Base-by-base conservation (phyloP, 2,888 invertebrate species). In the Himalopsyche tibetana region DNA sequence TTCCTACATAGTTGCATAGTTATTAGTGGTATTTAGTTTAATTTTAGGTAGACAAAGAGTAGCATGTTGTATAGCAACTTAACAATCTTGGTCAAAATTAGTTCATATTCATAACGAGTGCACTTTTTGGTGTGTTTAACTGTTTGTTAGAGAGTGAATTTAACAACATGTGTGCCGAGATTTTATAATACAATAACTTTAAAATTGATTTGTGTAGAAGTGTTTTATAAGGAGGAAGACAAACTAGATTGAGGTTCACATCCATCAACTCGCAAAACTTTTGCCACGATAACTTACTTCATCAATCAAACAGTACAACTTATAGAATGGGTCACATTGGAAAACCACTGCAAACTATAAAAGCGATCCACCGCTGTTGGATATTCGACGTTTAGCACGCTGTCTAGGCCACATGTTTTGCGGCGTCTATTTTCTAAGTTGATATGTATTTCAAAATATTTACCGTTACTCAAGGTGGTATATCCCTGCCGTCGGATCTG, bases 381-480 rank as follows among this genome's bases (percentile, higher is more conserved):
- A 63, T 63, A 28, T n/a, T 28, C 63, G 28, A 63, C 19, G 51
- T 19, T 63, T 19, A 19, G 63, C 28, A 63, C 28, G 15, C 19
- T 6, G 6, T 19, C 28, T n/a, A 6, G 19, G 11, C 63, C 63
- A 19, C 63, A 63, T 63, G 63, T 63, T 42, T 11, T 38, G 80
- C 28, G 19, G 38, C 38, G 5, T 74, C 74, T 74, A 19, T 74
- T 12, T 15, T 63, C 8, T 63, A 63, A 19, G 19, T 19, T 19
- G 5, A 63, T 19, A 63, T 19, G 19, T 63, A 28, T 15, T 19
- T 63, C 11, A 42, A 38, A 45, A 85, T 82, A 86, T 86, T 86
- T 87, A 87, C 87, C 87, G 84, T 56, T 84, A 82, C 55, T 81
- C 83, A 84, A 88, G 87, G 87, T 83, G 86, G 86, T 45, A 63